Evolutionary conservation across 2,888 invertebrate species (phyloP), one percentile per base, ranked within the genome.

Genomic region (Adelognathus sp.): DNA sequence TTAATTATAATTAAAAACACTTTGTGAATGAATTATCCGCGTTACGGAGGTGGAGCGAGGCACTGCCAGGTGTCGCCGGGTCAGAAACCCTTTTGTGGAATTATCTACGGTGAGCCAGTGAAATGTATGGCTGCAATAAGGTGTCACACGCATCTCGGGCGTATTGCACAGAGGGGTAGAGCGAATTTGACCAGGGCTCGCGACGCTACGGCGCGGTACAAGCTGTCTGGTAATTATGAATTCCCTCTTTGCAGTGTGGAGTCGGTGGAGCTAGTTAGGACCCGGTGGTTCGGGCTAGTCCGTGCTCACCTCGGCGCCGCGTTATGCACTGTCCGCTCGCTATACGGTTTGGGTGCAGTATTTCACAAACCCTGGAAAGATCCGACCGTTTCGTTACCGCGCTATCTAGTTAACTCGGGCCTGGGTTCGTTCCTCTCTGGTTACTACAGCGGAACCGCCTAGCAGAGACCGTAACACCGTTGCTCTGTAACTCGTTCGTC

Each of bases 181-280:
- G 18, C 31, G 60, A 52, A 74, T 66, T n/a, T 52, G 70, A 66
- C 18, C n/a, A 24, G 11, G 9, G 9, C 0, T 54, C 29, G 50
- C 33, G 72, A 58, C 61, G 36, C 58, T 16, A n/a, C n/a, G n/a
- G 27, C 7, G 52, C 36, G 72, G 67, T n/a, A 87, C 83, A 83
- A 86, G 86, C 85, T 76, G 82, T 41, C 69, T 77, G 80, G 83
- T 85, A 87, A 88, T 88, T 88, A 86, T 85, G 85, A 88, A 87
- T 88, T 87, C 84, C 83, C 85, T 88, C 88, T 86, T 86, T 86
- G 70, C n/a, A n/a, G n/a, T n/a, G 79, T 77, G 29, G 46, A 67
- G 2, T 39, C 52, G 18, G 63, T 61, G 70, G 54, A 50, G 58
- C 18, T 78, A 21, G 58, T 69, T 63, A 46, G 61, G 44, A 77